A percentile compares a stretch with the other conserved stretches of the same genome.
These are phyloP conservation scores for Pentalonia nigronervosa DNA, from an alignment of 1,140 invertebrate species.

Conservation along the genomic window DNA sequence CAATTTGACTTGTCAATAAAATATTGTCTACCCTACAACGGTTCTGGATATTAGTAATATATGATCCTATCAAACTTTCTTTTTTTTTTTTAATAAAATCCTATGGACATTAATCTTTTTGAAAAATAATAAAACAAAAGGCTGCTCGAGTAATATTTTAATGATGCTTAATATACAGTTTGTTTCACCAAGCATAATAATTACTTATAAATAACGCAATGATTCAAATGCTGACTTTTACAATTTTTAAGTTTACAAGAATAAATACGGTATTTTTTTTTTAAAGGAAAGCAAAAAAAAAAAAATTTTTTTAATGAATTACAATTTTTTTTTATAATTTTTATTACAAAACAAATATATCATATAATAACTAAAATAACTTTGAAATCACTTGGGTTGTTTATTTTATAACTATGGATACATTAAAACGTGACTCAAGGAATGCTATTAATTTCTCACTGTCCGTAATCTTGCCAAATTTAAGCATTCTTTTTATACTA, in stretches of 20 bases:
- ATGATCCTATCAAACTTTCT: background rate
- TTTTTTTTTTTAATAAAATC: background rate
- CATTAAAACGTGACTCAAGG: no score
- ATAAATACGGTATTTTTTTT: no score
- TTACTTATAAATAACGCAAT: background rate
- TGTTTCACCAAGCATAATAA: background rate
- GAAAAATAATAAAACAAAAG: background rate
- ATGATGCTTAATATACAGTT: background rate
- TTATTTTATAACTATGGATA: no score
- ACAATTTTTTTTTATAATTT: no score
- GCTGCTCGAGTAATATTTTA: background rate
- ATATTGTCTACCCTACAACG: background rate
- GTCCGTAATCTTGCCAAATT: no score
- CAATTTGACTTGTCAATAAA: slow-evolving; percentile 41
- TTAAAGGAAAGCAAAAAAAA: no score
- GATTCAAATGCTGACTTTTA: background rate
- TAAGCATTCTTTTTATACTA: no score
- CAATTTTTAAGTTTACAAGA: background rate
- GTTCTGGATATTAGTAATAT: background rate
- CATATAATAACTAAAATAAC: no score
- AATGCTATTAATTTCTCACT: no score
- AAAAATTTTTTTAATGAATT: no score
- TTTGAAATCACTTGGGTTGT: no score
- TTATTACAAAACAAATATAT: no score
- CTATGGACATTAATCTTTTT: background rate